Percentiles rank a stretch among this genome's conserved stretches.
Evolutionary conservation across 2,797 vertebrate genomes (phyloP).

Genomic region (Clarias fuscus): DNA sequence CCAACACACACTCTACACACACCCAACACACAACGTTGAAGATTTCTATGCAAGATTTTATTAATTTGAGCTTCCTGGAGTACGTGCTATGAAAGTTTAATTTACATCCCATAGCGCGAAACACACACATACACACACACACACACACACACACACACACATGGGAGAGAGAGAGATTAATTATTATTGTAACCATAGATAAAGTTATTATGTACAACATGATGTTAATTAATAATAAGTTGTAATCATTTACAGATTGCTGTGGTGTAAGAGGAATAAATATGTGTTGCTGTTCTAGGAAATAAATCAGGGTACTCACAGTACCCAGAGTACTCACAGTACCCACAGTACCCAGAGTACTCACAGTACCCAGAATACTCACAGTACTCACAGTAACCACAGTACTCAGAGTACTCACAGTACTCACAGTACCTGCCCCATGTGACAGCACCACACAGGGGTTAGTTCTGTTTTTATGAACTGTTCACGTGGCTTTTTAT

Average conservation of each 20-base stretch:
- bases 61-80: constrained; percentile 12
- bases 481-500: background rate
- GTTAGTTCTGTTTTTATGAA: background rate
- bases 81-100: background rate
- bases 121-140: background rate
- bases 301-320: background rate
- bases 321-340: too few species aligned
- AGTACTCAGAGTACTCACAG: too few species aligned
- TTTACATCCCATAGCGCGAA: background rate
- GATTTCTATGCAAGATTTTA: background rate
- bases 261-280: background rate
- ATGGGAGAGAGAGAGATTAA: background rate
- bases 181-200: background rate
- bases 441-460: background rate
- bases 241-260: background rate
- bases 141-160: background rate
- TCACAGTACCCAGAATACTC: too few species aligned
- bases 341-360: too few species aligned
- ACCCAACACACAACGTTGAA: background rate
- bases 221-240: background rate
- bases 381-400: too few species aligned
- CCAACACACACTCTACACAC: background rate
- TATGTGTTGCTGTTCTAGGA: background rate
- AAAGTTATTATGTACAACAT: background rate
- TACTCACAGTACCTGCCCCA: too few species aligned